A percentile compares a stretch with the other conserved stretches of the same genome.
Conservation (phyloP, 2,888 invertebrate genomes). For the Pachycephus smyrnensis region DNA sequence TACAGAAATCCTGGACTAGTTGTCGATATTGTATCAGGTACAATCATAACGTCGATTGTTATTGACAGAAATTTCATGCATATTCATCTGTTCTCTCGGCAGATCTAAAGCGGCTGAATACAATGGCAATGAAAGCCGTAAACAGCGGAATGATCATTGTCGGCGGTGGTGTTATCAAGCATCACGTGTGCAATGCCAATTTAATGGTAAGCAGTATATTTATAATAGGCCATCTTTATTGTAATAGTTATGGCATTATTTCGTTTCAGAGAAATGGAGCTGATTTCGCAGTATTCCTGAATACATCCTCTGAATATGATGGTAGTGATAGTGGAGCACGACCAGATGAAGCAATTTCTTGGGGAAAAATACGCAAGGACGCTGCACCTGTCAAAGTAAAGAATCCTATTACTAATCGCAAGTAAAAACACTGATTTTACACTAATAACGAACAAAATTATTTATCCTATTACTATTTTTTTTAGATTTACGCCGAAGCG, state of each 20-base stretch:
- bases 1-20: conserved; percentile 92
- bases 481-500: conserved; percentile 89
- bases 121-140: conserved; percentile 92
- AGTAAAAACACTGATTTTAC: neutral
- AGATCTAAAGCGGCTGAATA: conserved; percentile 91
- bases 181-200: conserved; percentile 99
- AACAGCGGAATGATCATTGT: conserved; percentile 97
- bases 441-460: too few species aligned
- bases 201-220: conserved; percentile 78
- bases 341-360: conserved; percentile 98
- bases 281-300: conserved; percentile 94
- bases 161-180: conserved; percentile 97
- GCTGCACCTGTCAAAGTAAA: conserved; percentile 89
- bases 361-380: conserved; percentile 95
- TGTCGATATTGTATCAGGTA: conserved; percentile 90
- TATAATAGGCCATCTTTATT: conserved; percentile 6
- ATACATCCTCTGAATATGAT: conserved; percentile 96
- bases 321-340: conserved; percentile 97
- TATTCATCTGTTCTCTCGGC: conserved; percentile 15
- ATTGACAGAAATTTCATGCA: conserved; percentile 6
- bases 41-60: neutral
- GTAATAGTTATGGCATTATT: conserved; percentile 17
- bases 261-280: conserved; percentile 88
- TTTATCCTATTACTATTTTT: conserved; percentile 26
- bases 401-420: neutral